Base-by-base conservation (phyloP, 1,140 invertebrate species). In the Panonychus citri region DNA sequence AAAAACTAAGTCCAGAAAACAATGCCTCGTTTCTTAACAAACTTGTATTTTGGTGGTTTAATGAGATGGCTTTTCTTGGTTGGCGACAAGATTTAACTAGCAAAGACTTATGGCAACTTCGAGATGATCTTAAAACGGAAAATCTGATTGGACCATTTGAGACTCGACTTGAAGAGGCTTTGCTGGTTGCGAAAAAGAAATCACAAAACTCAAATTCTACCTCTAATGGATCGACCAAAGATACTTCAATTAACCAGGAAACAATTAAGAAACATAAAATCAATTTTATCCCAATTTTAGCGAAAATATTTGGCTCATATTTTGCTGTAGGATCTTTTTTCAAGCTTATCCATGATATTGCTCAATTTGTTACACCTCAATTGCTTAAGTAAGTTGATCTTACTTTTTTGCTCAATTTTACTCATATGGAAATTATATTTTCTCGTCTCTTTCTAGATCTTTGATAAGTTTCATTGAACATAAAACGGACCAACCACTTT, bases 281-380 rank as follows among this genome's bases (percentile, higher is more conserved):
- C 12, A 64, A 62, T 42, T 63, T 73, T 59, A 54, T 71, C 3
- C 66, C 64, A 24, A 71, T 73, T 7, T 64, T 80, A 25, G 28
- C 72, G 49, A 69, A 68, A 58, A 81, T 85, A 3, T 90, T 89
- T 40, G 55, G 57, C 1, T n/a, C 12, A n/a, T 79, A 82, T 39
- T 85, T 93, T 64, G 51, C 86, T 2, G 81, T 87, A 64, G 85
- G 84, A 10, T 73, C 81, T 1, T 62, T 82, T 77, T 65, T 75
- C 39, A 88, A 91, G 70, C 63, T 90, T 0, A 66, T 81, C 17
- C 81, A 87, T 65, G 89, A 93, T 72, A 60, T 83, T 7, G 68
- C 94, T 82, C 56, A 95, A 96, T 95, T 96, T 70, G 73, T 82
- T 21, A 87, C 83, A 64, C 90, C 90, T 0, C 78, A 83, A 55